Conservation (phyloP, 2,888 invertebrate species). For the Neoaliturus tenellus region DNA sequence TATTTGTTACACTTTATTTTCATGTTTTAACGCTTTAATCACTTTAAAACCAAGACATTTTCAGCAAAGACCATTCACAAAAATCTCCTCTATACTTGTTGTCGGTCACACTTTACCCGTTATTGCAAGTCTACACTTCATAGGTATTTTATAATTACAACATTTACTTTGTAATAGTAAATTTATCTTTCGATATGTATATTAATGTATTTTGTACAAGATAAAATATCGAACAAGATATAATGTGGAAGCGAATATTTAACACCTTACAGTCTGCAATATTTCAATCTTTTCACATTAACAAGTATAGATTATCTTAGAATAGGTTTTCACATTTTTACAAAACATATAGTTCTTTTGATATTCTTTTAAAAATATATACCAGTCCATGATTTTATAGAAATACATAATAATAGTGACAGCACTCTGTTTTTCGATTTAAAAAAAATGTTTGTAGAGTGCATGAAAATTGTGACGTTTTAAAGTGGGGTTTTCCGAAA, state of each 20-base stretch:
- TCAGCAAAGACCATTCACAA: neutral
- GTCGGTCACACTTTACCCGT: neutral
- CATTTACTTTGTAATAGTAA: neutral
- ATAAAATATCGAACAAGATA: neutral
- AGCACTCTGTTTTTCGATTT: neutral
- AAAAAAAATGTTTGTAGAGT: neutral
- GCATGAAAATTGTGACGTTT: neutral
- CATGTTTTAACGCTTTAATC: no score
- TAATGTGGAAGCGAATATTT: neutral
- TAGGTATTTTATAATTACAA: conserved; percentile 11
- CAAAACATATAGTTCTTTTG: conserved; percentile 22
- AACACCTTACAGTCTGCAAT: conserved; percentile 22
- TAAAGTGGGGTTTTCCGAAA: neutral
- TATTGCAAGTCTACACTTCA: conserved; percentile 34
- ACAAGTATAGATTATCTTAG: conserved; percentile 27
- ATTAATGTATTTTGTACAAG: conserved; percentile 16
- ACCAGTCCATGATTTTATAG: neutral
- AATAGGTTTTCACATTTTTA: conserved; percentile 9
- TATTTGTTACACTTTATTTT: no score
- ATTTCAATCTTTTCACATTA: neutral
- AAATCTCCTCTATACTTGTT: neutral
- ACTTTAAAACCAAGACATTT: neutral
- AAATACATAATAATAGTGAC: neutral
- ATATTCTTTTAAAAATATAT: conserved; percentile 33
- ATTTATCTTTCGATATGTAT: conserved; percentile 34